Percentiles rank a stretch among this genome's conserved stretches.
Conservation (phyloP, 2,113 vertebrate genomes). For the Herpetotheres cachinnans region DNA sequence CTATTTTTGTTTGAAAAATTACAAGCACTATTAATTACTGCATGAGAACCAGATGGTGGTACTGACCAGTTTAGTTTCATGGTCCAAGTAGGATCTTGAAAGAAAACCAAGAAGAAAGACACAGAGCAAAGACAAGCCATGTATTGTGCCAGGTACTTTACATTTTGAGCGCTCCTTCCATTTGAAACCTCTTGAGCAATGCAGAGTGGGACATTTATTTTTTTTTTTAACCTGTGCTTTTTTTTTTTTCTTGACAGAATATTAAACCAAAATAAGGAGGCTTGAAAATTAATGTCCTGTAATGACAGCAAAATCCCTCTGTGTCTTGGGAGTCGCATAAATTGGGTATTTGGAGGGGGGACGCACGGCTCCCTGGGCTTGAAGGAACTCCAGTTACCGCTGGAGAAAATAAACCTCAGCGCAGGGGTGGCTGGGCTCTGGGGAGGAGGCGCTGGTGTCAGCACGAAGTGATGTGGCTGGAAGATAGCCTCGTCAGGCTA, state of each 20-base stretch:
- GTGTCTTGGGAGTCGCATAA: background rate
- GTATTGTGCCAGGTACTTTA: background rate
- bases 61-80: background rate
- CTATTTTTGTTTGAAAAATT: constrained; percentile 30
- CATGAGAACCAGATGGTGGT: constrained; percentile 32
- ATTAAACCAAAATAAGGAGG: constrained; percentile 11
- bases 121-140: background rate
- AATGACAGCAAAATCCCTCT: background rate
- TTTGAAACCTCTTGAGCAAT: background rate
- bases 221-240: background rate
- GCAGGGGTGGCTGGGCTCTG: background rate
- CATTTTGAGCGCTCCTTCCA: background rate
- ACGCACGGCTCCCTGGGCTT: background rate
- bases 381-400: constrained; percentile 47
- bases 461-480: constrained; percentile 67
- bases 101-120: constrained; percentile 1
- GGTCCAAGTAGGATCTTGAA: background rate
- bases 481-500: constrained; percentile 75
- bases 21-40: constrained; percentile 7
- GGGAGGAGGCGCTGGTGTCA: constrained; percentile 57
- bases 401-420: constrained; percentile 16
- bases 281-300: constrained; percentile 25
- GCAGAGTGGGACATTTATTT: background rate
- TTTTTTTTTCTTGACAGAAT: constrained; percentile 44
- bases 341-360: background rate